phyloP scores from a whole-genome alignment of 2,797 vertebrate genomes.

The Sebastes vulpes region DNA sequence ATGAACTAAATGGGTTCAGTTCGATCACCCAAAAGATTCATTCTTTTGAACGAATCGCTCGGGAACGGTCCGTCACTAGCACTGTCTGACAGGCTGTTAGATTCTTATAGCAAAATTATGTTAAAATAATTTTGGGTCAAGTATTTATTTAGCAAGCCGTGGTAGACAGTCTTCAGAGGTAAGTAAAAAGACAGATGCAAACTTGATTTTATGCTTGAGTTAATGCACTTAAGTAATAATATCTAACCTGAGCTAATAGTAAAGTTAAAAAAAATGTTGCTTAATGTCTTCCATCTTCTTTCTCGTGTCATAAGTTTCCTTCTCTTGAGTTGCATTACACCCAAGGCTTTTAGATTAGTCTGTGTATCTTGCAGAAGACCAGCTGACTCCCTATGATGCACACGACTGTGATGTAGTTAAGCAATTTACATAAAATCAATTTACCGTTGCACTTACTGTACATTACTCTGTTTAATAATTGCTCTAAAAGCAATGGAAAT shows the following conservation, averaged over 20 bases:
- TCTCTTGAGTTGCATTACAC: constrained; percentile 58
- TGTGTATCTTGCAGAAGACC: not conserved
- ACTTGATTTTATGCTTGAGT: not conserved
- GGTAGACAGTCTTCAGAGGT: constrained; percentile 53
- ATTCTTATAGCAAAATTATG: no score
- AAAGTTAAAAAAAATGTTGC: not conserved
- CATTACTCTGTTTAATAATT: not conserved
- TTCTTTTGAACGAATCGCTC: no score
- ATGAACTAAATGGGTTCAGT: no score
- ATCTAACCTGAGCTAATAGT: not conserved
- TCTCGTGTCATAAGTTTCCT: constrained; percentile 22
- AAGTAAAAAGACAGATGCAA: constrained; percentile 50
- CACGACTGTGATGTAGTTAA: not conserved
- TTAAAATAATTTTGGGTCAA: not conserved
- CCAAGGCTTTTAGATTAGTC: constrained; percentile 58
- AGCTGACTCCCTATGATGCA: not conserved
- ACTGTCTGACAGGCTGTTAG: no score
- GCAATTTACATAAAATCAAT: not conserved
- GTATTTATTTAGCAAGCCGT: not conserved
- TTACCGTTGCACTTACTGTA: not conserved
- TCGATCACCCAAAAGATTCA: no score
- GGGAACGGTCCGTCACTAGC: no score
- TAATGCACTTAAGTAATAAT: not conserved
- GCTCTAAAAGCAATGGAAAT: not conserved
- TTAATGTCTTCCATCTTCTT: not conserved